These are phyloP conservation scores for Archips crataeganus DNA, from an alignment of 2,888 invertebrate genomes.

Conservation along the genomic window DNA sequence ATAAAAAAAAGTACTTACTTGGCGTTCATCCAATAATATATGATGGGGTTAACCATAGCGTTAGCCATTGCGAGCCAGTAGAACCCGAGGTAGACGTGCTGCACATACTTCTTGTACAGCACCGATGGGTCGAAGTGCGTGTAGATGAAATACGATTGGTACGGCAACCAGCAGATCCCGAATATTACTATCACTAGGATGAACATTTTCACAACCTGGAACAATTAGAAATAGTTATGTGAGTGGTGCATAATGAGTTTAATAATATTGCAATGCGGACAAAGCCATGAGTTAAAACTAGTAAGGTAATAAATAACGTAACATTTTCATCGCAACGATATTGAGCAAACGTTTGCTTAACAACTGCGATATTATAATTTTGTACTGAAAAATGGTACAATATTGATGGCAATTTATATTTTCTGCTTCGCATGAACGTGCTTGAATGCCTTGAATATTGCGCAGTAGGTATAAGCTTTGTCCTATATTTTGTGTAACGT, in stretches of 20 bases:
- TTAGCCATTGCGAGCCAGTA: slow-evolving; percentile 97
- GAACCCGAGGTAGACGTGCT: slow-evolving; percentile 94
- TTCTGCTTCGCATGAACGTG: background rate
- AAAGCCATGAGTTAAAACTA: too few relatives aligned
- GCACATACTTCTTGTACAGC: slow-evolving; percentile 89
- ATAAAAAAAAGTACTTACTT: slow-evolving; percentile 83
- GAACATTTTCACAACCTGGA: slow-evolving; percentile 95
- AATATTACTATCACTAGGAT: slow-evolving; percentile 94
- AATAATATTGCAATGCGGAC: too few relatives aligned
- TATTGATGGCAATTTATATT: background rate
- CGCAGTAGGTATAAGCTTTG: too few relatives aligned
- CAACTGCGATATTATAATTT: too few relatives aligned
- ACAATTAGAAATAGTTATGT: slow-evolving; percentile 44
- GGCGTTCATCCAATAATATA: slow-evolving; percentile 97
- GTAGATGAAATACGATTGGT: slow-evolving; percentile 95
- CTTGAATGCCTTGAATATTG: too few relatives aligned
- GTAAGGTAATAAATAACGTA: too few relatives aligned
- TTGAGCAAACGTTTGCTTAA: background rate
- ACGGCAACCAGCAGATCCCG: slow-evolving; percentile 95
- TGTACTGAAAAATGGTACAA: background rate
- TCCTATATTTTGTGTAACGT: too few relatives aligned
- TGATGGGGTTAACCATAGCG: slow-evolving; percentile 96
- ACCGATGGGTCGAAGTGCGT: slow-evolving; percentile 90
- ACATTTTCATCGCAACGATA: background rate
- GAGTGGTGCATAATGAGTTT: too few relatives aligned